Base-by-base conservation (phyloP, 2,888 invertebrate genomes). In the Drosophila seclusa region DNA sequence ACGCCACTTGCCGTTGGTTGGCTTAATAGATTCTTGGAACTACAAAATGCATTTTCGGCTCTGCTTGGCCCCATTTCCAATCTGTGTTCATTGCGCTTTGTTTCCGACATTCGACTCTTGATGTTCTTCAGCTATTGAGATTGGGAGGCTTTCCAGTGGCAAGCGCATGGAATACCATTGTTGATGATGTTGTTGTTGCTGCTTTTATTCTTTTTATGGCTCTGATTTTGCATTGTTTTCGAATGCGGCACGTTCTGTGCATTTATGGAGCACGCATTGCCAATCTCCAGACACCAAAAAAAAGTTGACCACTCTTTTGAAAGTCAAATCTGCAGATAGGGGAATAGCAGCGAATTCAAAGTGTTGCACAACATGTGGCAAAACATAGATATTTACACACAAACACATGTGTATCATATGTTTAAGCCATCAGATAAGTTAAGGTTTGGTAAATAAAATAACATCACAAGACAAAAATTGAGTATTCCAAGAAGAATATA, bases 241-340 rank as follows among this genome's bases (percentile, higher is more conserved):
- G 38, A 71, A 68, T 73, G 73, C 61, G 81, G 89, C 87, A 87
- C 87, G 87, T 87, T 89, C 83, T 67, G 70, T 32, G 73, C 83
- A 83, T 87, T 89, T 79, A 83, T 81, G 84, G 68, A 52, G 67
- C 83, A 87, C 73, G 75, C 83, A 75, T 62, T 62, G 73, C 68
- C 68, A 64, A 50, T 34, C 67, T 40, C 62, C 36, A 45, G 38
- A 42, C 40, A 36, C 42, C 53, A 64, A 53, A 48, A 59, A 59
- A 65, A 52, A 38, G 49, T 42, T 67, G 45, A 34, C 58, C 34
- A 52, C 16, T 66, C 10, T 21, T 48, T 49, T 16, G 13, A 16
- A 34, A 59, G 29, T 10, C 50, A n/a, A 48, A 34, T 38, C 48
- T 11, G 38, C 13, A 55, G 64, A 55, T 65, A 42, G 42, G 42